A percentile compares a stretch with the other conserved stretches of the same genome.
Conservation (phyloP, 2,113 vertebrate species). For the Centrocercus urophasianus region DNA sequence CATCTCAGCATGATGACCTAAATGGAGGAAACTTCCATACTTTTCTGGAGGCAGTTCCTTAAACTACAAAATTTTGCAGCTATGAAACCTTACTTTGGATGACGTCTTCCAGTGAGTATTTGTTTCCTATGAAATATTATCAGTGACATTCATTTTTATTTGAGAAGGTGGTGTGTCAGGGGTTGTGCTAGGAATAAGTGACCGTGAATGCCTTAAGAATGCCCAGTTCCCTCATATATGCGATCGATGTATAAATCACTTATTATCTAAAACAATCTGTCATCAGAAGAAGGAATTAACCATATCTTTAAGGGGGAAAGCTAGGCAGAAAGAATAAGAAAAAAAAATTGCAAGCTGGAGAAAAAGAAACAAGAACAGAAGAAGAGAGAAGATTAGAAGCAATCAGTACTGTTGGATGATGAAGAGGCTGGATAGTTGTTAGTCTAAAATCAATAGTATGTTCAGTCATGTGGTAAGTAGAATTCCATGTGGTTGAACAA, state of each 20-base stretch:
- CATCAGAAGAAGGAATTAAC: neutral
- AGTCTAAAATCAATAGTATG: conserved; percentile 56
- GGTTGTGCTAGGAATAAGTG: neutral
- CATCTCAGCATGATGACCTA: neutral
- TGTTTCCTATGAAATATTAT: neutral
- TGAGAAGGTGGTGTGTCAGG: neutral
- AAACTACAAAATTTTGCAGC: neutral
- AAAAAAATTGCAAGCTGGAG: neutral
- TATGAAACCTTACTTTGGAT: neutral
- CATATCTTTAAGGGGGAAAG: neutral
- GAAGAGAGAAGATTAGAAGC: neutral
- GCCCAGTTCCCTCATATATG: rapidly evolving
- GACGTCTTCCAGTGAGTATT: neutral
- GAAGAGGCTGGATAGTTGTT: conserved; percentile 14
- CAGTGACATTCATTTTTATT: neutral
- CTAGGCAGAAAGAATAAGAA: neutral
- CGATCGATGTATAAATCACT: neutral
- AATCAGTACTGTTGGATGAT: neutral
- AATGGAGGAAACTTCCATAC: rapidly evolving
- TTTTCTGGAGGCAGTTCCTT: neutral
- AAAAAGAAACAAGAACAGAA: neutral
- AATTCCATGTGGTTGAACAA: conserved; percentile 50
- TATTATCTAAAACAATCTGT: rapidly evolving
- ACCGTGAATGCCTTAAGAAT: neutral
- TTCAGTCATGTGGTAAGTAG: conserved; percentile 51